phyloP scores from a whole-genome alignment of 1,140 invertebrate genomes.

The Drosophila repletoides region DNA sequence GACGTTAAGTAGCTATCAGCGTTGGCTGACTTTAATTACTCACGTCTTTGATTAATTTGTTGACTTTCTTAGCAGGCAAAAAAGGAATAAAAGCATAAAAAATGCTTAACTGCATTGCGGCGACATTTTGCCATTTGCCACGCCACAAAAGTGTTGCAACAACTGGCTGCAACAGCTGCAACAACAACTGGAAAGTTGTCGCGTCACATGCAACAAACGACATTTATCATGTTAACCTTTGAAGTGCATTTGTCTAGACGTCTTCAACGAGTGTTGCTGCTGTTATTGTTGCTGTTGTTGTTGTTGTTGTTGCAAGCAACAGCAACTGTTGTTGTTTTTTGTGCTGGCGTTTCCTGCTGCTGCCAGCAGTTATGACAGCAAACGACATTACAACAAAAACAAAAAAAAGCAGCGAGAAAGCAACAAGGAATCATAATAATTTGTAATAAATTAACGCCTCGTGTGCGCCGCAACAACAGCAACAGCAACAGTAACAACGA shows the following conservation, averaged over 20 bases:
- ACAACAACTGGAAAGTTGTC: constrained; percentile 69
- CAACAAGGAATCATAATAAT: constrained; percentile 78
- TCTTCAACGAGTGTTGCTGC: constrained; percentile 67
- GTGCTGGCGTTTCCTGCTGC: constrained; percentile 30
- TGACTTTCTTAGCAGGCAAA: constrained; percentile 49
- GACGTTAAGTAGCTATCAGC: constrained; percentile 12
- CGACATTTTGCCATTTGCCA: constrained; percentile 58
- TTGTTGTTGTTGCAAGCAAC: constrained; percentile 37
- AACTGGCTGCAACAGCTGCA: constrained; percentile 44
- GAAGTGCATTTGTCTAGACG: constrained; percentile 81
- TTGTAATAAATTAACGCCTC: constrained; percentile 81
- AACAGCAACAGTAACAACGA: constrained; percentile 20
- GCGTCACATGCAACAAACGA: constrained; percentile 75
- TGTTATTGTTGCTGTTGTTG: constrained; percentile 29
- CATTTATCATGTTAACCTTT: constrained; percentile 81
- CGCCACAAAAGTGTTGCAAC: constrained; percentile 42
- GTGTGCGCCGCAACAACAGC: constrained; percentile 42
- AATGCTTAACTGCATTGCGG: constrained; percentile 48
- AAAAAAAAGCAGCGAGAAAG: constrained; percentile 34
- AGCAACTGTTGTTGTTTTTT: constrained; percentile 32
- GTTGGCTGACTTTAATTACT: constrained; percentile 54
- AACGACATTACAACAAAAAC: constrained; percentile 30
- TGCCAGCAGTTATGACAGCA: constrained; percentile 44
- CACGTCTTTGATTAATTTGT: constrained; percentile 74
- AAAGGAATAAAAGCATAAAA: constrained; percentile 23